Base-by-base conservation (phyloP, 2,797 vertebrate species). In the Phyllotis vaccarum region DNA sequence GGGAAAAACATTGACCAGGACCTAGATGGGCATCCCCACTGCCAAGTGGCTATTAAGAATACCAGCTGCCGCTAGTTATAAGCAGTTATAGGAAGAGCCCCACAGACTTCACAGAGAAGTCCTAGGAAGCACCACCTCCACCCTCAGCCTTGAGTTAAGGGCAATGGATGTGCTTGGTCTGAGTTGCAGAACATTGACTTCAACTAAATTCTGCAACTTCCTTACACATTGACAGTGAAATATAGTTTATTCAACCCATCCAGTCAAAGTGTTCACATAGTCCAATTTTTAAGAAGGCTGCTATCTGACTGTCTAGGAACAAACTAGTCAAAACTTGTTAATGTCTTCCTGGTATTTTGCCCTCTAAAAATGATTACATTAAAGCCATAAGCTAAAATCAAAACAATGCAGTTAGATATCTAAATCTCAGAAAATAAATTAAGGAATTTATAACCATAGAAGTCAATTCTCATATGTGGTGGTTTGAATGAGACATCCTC, bases 371-470 rank as follows among this genome's bases (percentile, higher is more conserved):
- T n/a, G 17, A 78, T 14, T 70, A 83, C n/a, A 29, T 49, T 88
- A 82, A 93, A 94, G 43, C 40, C 66, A 85, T 85, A 79, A 89
- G 68, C 13, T 66, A 95, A 90, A 91, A 95, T 40, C 40, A 92
- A 97, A 89, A 75, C 60, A 90, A 90, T 10, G 14, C 60, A 54
- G 31, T 72, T 22, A 89, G 94, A 76, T 24, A 37, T 31, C 34
- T 80, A 89, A 90, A 89, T 74, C 46, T 90, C 52, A 86, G 52
- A 79, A 94, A 95, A 89, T 40, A 87, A 91, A 94, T 37, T 79
- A 93, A 92, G n/a, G 34, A 14, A n/a, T 19, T 24, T 66, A 21
- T 8, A 89, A 70, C 8, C 13, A 83, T 0, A 79, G 88, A 94
- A 86, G 34, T 85, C 78, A 86, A 81, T 66, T 68, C 5, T 16